These are phyloP conservation scores for Hydra vulgaris DNA, from an alignment of 30 jellyfish, hydroid and myxozoan species.

Conservation along the genomic window DNA sequence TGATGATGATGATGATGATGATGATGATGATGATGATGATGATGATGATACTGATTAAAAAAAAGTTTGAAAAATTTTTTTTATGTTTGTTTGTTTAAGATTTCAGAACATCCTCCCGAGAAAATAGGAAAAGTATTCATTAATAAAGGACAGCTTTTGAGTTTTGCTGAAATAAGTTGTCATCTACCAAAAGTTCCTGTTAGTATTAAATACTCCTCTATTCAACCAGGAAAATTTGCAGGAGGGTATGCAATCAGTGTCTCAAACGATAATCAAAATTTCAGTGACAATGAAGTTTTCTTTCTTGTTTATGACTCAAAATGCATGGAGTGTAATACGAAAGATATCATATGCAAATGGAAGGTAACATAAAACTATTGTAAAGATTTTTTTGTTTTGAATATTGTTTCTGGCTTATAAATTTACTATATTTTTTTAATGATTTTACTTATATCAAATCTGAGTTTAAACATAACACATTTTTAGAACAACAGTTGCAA, in stretches of 20 bases:
- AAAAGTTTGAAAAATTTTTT: too few species aligned
- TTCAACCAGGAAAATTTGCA: constrained; percentile 39
- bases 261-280: constrained; percentile 47
- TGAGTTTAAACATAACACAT: too few species aligned
- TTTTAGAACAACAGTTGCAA: constrained; percentile 48
- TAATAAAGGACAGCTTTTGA: constrained; percentile 43
- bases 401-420: too few species aligned
- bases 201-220: constrained; percentile 1
- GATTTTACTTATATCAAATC: too few species aligned
- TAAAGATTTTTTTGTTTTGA: too few species aligned
- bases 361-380: too few species aligned
- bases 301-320: constrained; percentile 58
- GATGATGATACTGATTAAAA: too few species aligned
- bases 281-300: constrained; percentile 36
- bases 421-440: too few species aligned
- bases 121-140: background rate
- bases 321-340: constrained; percentile 57
- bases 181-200: constrained; percentile 40
- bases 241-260: constrained; percentile 57
- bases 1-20: too few species aligned
- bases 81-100: too few species aligned
- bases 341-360: constrained; percentile 27
- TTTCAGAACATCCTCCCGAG: constrained; percentile 18
- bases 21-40: too few species aligned
- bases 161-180: constrained; percentile 70